Conservation (phyloP, 2,113 vertebrate species). For the Trematomus loennbergii region DNA sequence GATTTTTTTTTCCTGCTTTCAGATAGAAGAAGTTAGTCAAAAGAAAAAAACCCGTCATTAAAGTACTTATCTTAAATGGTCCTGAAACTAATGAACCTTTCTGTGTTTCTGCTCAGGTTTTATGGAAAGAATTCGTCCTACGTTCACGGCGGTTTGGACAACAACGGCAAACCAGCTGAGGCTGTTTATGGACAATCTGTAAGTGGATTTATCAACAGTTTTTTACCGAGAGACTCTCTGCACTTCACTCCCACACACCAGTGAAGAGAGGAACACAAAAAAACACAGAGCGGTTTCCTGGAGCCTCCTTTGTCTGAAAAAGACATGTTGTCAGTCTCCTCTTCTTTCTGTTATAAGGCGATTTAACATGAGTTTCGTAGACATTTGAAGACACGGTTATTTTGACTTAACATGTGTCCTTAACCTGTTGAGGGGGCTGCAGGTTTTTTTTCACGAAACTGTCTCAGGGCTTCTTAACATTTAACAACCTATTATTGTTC, state of each 20-base stretch:
- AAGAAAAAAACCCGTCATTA: no score
- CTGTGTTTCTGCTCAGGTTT: slow-evolving; percentile 84
- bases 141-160: slow-evolving; percentile 96
- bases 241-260: slow-evolving; percentile 19
- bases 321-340: background rate
- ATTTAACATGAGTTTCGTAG: no score
- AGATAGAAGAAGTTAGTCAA: no score
- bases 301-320: background rate
- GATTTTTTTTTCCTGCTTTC: no score
- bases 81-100: background rate
- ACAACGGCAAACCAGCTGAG: slow-evolving; percentile 95
- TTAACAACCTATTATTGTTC: no score
- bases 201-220: slow-evolving; percentile 65
- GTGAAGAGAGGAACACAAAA: background rate
- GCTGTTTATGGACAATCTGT: slow-evolving; percentile 96
- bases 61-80: no score
- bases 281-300: background rate
- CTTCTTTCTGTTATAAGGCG: background rate
- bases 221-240: background rate
- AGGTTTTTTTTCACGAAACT: no score
- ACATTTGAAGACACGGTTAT: no score
- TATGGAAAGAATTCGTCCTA: slow-evolving; percentile 99
- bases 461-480: no score
- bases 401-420: no score
- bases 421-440: no score